Conservation (phyloP, 1,140 invertebrate genomes). For the Semibalanus balanoides region DNA sequence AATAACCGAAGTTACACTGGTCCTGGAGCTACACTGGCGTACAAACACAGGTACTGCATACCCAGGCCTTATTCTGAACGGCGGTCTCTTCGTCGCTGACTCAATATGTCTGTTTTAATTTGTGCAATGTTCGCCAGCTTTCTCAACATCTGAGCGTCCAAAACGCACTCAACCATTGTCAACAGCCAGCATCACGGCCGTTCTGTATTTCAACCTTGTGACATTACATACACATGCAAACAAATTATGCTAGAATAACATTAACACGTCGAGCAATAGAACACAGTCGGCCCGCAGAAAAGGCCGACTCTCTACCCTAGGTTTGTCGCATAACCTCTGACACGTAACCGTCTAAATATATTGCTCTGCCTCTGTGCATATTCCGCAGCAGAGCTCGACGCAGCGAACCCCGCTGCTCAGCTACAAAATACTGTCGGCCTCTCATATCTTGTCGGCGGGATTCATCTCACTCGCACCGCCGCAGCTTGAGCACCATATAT, state of each 20-base stretch:
- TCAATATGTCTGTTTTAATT: too few species aligned
- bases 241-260: background rate
- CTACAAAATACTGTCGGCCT: background rate
- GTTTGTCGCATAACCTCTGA: background rate
- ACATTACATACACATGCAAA: background rate
- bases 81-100: too few species aligned
- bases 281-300: background rate
- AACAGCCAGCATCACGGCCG: too few species aligned
- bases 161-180: too few species aligned
- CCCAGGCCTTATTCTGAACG: too few species aligned
- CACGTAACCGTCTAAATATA: background rate
- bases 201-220: background rate
- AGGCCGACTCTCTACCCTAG: background rate
- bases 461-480: too few species aligned
- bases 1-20: too few species aligned
- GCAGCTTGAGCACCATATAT: background rate
- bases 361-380: background rate
- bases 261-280: background rate
- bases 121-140: too few species aligned
- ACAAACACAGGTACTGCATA: too few species aligned
- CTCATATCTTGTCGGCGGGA: background rate
- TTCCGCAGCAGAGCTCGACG: background rate
- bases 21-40: too few species aligned
- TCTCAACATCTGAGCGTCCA: too few species aligned
- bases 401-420: too few species aligned